Percentiles rank a stretch among this genome's conserved stretches.
Evolutionary conservation across 2,113 vertebrate genomes (phyloP).

Genomic region (Toxotes chatareus): DNA sequence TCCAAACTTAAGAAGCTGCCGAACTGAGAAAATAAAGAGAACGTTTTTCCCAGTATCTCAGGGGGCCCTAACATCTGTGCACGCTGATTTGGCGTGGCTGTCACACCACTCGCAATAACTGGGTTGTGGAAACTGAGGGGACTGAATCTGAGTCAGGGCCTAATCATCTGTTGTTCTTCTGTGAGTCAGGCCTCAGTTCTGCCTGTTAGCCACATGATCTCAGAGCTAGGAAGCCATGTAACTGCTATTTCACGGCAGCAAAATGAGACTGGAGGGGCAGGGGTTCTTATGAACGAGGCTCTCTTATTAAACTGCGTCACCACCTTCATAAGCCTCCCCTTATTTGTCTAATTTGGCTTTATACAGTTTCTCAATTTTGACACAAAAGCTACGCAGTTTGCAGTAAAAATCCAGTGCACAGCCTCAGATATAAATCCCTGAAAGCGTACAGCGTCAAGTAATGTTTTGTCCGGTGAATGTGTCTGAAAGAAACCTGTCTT

Average conservation of each 20-base stretch:
- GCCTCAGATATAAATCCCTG: not conserved
- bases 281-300: conserved; percentile 56
- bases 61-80: conserved; percentile 27
- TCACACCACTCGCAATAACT: conserved; percentile 69
- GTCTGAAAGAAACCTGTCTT: not conserved
- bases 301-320: conserved; percentile 60
- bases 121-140: conserved; percentile 48
- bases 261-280: conserved; percentile 58
- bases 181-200: conserved; percentile 78
- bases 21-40: conserved; percentile 28
- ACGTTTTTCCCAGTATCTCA: conserved; percentile 29
- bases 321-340: conserved; percentile 27
- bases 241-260: conserved; percentile 73
- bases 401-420: not conserved
- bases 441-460: not conserved
- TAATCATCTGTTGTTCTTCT: conserved; percentile 72
- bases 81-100: conserved; percentile 56
- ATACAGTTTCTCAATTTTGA: not conserved
- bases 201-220: conserved; percentile 82
- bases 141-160: conserved; percentile 74
- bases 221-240: conserved; percentile 63
- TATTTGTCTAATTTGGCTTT: conserved; percentile 21
- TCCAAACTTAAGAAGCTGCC: conserved; percentile 4
- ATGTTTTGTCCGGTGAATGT: not conserved
- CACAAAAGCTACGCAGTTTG: not conserved